Evolutionary conservation across 23 tunicate genomes (phyloP).

Genomic region (Trididemnum clinides): DNA sequence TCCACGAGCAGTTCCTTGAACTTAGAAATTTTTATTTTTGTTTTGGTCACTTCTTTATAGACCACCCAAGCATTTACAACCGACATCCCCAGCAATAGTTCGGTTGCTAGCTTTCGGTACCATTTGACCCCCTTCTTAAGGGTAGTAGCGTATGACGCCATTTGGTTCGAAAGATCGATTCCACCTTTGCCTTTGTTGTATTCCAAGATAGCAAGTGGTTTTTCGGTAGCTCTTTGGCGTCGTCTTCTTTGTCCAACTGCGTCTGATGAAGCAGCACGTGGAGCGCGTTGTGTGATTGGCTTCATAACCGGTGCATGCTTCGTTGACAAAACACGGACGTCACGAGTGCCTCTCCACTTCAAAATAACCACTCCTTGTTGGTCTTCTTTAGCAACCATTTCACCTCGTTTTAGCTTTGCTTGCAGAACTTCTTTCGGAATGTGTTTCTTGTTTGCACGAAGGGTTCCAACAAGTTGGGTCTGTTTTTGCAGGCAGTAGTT

Average conservation of each 20-base stretch:
- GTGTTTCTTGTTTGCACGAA: constrained; percentile 15
- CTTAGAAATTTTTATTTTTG: no score
- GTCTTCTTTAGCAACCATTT: constrained; percentile 45
- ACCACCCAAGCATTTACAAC: no score
- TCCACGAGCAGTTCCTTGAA: no score
- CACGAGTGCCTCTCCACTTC: constrained; percentile 44
- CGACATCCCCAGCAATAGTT: no score
- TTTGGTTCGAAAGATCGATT: constrained; percentile 30
- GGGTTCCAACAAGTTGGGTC: constrained; percentile 34
- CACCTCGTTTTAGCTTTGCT: constrained; percentile 27
- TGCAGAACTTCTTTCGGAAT: constrained; percentile 33
- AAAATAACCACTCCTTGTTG: constrained; percentile 22
- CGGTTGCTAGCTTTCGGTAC: no score
- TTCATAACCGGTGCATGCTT: constrained; percentile 22
- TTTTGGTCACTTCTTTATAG: no score
- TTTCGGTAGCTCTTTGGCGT: constrained; percentile 26
- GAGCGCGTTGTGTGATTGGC: constrained; percentile 8
- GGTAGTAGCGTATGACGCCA: constrained; percentile 39
- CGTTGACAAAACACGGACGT: constrained; percentile 25
- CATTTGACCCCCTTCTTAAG: no score
- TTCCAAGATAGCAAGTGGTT: constrained; percentile 11
- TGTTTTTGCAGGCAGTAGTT: constrained; percentile 5
- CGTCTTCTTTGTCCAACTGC: constrained; percentile 16
- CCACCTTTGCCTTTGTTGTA: constrained; percentile 47
- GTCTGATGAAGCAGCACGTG: constrained; percentile 7